A percentile compares a stretch with the other conserved stretches of the same genome.
These are phyloP conservation scores for Hydrozoanthus tunicans DNA, from an alignment of 64 coral and sea anemone genomes.

Conservation along the genomic window DNA sequence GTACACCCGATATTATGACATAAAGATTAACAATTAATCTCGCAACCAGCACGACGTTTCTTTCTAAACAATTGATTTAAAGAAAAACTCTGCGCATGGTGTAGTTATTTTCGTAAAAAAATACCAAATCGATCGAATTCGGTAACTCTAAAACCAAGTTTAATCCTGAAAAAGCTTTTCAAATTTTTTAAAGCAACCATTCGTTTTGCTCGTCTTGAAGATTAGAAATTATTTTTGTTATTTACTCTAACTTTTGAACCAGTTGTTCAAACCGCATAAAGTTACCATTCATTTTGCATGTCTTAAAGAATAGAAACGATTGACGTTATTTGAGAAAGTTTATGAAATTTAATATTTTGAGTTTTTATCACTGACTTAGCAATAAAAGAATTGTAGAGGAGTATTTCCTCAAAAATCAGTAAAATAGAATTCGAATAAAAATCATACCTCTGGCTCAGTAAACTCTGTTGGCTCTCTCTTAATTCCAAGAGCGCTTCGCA, in stretches of 20 bases:
- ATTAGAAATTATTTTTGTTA: no score
- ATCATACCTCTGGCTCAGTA: not conserved
- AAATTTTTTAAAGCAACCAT: no score
- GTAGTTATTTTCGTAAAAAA: no score
- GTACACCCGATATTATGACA: no score
- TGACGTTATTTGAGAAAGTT: not conserved
- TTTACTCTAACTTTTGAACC: not conserved
- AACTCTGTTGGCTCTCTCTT: not conserved
- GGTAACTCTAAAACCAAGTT: no score
- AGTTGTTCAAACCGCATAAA: not conserved
- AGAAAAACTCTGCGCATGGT: no score
- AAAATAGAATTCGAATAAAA: not conserved
- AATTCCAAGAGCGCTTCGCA: conserved; percentile 17
- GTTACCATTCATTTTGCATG: not conserved
- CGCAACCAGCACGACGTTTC: no score
- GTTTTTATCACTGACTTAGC: not conserved
- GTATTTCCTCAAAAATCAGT: not conserved
- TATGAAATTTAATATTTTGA: not conserved
- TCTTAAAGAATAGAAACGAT: not conserved
- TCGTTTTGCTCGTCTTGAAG: no score
- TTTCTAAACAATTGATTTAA: no score
- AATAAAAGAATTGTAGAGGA: not conserved
- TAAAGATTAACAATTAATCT: no score
- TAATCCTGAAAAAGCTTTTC: no score
- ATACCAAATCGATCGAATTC: no score